These are phyloP conservation scores for Acipenser oxyrinchus DNA, from an alignment of 2,797 vertebrate genomes.

Conservation along the genomic window DNA sequence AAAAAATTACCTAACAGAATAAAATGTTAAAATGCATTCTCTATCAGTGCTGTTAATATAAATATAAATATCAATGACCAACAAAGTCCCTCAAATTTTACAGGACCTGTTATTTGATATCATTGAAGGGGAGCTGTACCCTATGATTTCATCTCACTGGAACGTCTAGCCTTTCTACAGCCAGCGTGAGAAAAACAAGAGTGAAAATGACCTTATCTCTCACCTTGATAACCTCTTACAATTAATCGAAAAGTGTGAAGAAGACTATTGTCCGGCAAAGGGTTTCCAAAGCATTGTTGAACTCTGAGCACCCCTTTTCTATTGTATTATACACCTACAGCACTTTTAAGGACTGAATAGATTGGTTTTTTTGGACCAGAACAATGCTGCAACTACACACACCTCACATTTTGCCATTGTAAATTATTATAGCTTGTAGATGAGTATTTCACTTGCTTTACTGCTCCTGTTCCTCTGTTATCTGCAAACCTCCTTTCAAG, in stretches of 20 bases:
- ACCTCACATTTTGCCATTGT: background rate
- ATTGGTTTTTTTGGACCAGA: background rate
- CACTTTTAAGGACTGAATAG: background rate
- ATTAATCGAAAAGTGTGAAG: background rate
- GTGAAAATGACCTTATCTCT: background rate
- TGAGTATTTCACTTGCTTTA: no score
- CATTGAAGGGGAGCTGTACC: background rate
- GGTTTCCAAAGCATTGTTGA: background rate
- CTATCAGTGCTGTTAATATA: no score
- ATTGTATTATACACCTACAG: background rate
- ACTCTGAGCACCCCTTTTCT: background rate
- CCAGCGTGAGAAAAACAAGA: background rate
- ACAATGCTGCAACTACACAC: background rate
- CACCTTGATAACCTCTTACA: background rate
- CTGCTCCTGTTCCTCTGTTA: no score
- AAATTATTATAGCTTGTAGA: background rate
- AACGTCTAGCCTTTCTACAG: background rate
- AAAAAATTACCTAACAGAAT: no score
- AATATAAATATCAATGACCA: no score
- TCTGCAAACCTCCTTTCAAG: no score
- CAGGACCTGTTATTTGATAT: no score
- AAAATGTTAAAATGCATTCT: no score
- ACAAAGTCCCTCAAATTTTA: no score
- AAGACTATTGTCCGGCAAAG: background rate
- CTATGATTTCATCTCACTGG: background rate